These are phyloP conservation scores for Pammene fasciana DNA, from an alignment of 2,888 invertebrate species.

Conservation along the genomic window DNA sequence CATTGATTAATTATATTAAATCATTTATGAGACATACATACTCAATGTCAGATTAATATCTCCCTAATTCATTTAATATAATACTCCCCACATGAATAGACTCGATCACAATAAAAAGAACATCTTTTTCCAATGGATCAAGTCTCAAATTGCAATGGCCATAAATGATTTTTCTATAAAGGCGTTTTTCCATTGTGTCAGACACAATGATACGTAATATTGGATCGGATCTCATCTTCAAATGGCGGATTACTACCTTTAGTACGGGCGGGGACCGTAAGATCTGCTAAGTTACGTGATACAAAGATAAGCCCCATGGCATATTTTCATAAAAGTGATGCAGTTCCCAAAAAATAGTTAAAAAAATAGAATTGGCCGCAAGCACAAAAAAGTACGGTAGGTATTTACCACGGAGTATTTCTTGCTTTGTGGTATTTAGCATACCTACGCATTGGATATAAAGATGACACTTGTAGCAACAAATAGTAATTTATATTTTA, in stretches of 20 bases:
- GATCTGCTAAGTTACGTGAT: too few species aligned
- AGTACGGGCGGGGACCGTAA: too few species aligned
- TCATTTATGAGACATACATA: conserved; percentile 10
- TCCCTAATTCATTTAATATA: conserved; percentile 38
- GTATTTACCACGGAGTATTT: too few species aligned
- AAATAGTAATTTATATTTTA: too few species aligned
- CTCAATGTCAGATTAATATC: conserved; percentile 18
- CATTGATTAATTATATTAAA: conserved; percentile 14
- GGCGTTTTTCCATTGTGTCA: conserved; percentile 58
- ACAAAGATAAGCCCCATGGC: too few species aligned
- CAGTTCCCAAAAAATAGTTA: too few species aligned
- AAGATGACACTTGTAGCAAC: too few species aligned
- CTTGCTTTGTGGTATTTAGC: too few species aligned
- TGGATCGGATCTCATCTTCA: conserved; percentile 61
- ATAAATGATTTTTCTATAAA: conserved; percentile 34
- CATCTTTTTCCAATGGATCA: not conserved
- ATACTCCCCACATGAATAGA: conserved; percentile 23
- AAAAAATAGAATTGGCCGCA: too few species aligned
- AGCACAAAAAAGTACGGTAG: too few species aligned
- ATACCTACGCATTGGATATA: too few species aligned
- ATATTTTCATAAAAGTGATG: too few species aligned
- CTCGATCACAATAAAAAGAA: conserved; percentile 11
- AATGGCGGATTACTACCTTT: conserved; percentile 62
- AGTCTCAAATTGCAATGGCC: conserved; percentile 1
- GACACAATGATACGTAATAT: conserved; percentile 57